Base-by-base conservation (phyloP, 2,797 vertebrate genomes). In the Fringilla coelebs region DNA sequence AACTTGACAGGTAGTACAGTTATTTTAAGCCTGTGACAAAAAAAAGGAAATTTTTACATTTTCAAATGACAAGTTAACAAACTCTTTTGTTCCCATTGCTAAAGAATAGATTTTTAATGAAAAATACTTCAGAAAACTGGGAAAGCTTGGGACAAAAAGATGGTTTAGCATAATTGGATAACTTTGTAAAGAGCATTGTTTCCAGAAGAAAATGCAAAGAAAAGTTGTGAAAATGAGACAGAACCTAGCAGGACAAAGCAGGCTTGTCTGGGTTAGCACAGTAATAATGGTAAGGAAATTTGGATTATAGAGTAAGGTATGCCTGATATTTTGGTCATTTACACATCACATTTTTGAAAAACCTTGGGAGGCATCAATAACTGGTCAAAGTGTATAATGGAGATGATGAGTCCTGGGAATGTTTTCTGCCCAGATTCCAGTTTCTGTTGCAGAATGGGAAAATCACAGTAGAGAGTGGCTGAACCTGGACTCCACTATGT, bases 401-500 rank as follows among this genome's bases (percentile, higher is more conserved):
- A 61, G 32, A 12, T 41, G 8, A 24, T 26, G 45, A 22, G 9
- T 65, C 17, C 67, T 65, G 32, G 41, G 17, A 83, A 48, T 5
- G 1, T 67, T n/a, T 85, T 76, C 60, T 79, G 22, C 29, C 25
- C 63, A 60, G 26, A n/a, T 48, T 85, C 17, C 17, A 26, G 6
- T 21, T 77, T 62, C 52, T 76, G 6, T 22, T 55, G 31, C 29
- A 52, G 40, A 63, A n/a, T 34, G 43, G 28, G 46, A 76, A 63
- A 76, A 71, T 60, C 26, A 32, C 17, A 29, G 3, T 9, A 32
- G 34, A 67, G 19, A 25, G 34, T 10, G 49, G 10, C 45, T 85
- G 63, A 55, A 32, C n/a, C 31, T 73, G 67, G 14, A 9, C 19
- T n/a, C 2, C 0, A 8, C 1, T 3, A 17, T 2, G 1, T 31